Evolutionary conservation across 1,140 invertebrate genomes (phyloP).

Genomic region (Philaenus spumarius): DNA sequence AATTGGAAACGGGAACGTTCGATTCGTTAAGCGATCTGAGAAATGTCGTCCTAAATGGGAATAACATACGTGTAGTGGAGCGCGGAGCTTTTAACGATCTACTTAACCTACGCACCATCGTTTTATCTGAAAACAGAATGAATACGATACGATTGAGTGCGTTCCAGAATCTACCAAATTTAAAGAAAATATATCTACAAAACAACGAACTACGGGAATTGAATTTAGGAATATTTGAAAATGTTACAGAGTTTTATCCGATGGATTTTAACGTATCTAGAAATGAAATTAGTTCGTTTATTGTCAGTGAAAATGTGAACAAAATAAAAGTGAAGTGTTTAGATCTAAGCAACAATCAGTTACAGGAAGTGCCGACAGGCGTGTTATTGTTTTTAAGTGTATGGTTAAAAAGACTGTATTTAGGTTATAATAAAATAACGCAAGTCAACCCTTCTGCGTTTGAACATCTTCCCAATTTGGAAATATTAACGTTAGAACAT

Average conservation of each 20-base stretch:
- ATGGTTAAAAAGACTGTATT: slow-evolving; percentile 54
- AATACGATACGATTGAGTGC: slow-evolving; percentile 51
- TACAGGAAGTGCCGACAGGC: slow-evolving; percentile 55
- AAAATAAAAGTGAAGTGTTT: slow-evolving; percentile 53
- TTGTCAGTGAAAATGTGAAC: slow-evolving; percentile 46
- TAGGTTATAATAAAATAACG: slow-evolving; percentile 67
- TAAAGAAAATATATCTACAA: slow-evolving; percentile 64
- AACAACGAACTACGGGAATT: slow-evolving; percentile 59
- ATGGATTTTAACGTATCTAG: slow-evolving; percentile 59
- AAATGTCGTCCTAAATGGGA: slow-evolving; percentile 62
- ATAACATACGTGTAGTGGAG: slow-evolving; percentile 53
- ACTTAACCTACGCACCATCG: slow-evolving; percentile 58
- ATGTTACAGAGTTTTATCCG: slow-evolving; percentile 51
- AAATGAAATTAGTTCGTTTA: slow-evolving; percentile 55
- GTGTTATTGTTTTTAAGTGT: slow-evolving; percentile 53
- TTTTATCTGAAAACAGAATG: slow-evolving; percentile 59
- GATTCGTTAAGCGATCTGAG: slow-evolving; percentile 53
- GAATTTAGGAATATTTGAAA: slow-evolving; percentile 56
- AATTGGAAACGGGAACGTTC: slow-evolving; percentile 56
- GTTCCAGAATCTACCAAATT: slow-evolving; percentile 58
- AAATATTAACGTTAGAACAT: slow-evolving; percentile 64
- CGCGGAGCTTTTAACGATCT: slow-evolving; percentile 56
- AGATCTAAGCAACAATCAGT: slow-evolving; percentile 61
- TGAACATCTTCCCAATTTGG: slow-evolving; percentile 56
- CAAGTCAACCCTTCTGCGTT: slow-evolving; percentile 64